These are phyloP conservation scores for Laticauda colubrina DNA, from an alignment of 2,113 vertebrate species.

Conservation along the genomic window DNA sequence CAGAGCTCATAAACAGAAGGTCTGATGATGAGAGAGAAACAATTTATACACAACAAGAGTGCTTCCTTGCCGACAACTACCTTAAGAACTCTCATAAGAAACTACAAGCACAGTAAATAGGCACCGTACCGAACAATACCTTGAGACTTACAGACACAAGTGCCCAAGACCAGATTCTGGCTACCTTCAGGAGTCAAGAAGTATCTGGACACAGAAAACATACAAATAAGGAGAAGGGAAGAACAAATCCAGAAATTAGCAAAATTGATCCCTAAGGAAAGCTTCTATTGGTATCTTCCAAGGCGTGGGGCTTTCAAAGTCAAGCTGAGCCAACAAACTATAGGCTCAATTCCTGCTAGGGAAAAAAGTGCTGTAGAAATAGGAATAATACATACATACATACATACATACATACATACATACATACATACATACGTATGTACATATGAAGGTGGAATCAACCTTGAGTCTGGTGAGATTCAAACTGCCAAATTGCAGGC, in stretches of 20 bases:
- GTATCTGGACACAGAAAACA: neutral
- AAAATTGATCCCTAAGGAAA: neutral
- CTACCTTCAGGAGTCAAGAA: neutral
- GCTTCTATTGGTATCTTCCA: neutral
- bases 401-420: too few relatives aligned
- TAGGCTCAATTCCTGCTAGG: neutral
- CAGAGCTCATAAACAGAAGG: neutral
- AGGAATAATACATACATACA: too few relatives aligned
- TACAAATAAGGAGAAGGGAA: neutral
- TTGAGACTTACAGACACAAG: neutral
- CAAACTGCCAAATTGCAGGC: too few relatives aligned
- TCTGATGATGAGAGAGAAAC: neutral
- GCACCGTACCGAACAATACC: neutral
- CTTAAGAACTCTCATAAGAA: neutral
- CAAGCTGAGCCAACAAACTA: neutral
- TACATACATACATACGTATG: too few relatives aligned
- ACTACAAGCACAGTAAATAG: neutral
- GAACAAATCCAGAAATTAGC: neutral
- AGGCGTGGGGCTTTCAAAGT: neutral
- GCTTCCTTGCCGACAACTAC: neutral
- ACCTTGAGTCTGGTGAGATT: too few relatives aligned
- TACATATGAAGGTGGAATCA: too few relatives aligned
- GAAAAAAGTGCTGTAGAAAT: neutral
- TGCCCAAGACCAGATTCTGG: neutral
- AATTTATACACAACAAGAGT: neutral